phyloP scores from a whole-genome alignment of 2,113 vertebrate genomes.

The Antechinus flavipes region DNA sequence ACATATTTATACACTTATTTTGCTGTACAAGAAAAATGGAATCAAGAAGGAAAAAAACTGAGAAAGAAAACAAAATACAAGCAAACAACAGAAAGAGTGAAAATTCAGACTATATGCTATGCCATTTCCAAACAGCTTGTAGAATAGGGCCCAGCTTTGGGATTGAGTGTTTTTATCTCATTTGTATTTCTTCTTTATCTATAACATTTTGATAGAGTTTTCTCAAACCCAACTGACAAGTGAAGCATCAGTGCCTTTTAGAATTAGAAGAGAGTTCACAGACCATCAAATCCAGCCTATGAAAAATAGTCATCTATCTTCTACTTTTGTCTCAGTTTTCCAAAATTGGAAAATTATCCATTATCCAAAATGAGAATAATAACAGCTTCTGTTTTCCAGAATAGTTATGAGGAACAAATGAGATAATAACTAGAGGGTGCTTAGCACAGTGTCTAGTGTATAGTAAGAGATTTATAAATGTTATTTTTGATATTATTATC shows the following conservation, averaged over 20 bases:
- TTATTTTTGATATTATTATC: no score
- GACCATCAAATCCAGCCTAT: not conserved
- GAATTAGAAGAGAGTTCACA: not conserved
- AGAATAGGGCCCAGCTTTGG: not conserved
- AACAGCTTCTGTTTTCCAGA: not conserved
- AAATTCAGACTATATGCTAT: not conserved
- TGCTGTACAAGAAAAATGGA: no score
- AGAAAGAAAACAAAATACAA: no score
- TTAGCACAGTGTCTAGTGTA: no score
- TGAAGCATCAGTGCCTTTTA: not conserved
- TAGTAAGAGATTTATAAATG: no score
- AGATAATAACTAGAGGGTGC: not conserved
- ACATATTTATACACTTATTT: no score
- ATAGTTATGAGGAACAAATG: not conserved
- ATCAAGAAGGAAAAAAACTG: no score
- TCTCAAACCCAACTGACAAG: not conserved
- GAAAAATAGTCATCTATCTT: not conserved
- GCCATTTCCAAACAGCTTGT: not conserved
- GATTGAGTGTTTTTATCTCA: not conserved
- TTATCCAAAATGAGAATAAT: not conserved
- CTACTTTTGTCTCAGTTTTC: not conserved
- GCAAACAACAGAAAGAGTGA: no score
- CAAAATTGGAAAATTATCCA: not conserved
- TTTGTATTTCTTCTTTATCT: not conserved
- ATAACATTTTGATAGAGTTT: not conserved